Base-by-base conservation (phyloP, 2,888 invertebrate species). In the Diaphora mendica region DNA sequence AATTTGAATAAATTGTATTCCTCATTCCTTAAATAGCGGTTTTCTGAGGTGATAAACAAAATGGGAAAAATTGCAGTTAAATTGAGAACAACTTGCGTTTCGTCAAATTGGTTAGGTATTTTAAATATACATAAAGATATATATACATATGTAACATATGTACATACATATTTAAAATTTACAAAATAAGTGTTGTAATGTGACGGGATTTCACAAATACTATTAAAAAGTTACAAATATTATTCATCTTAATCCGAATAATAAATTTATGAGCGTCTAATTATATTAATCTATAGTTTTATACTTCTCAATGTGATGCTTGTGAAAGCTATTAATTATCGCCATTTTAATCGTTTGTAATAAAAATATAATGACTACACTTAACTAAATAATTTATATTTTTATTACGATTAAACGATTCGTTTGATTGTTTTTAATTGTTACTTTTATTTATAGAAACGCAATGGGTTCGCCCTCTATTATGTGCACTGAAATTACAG, bases 331-430 rank as follows among this genome's bases (percentile, higher is more conserved):
- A 64, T 70, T 70, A 39, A 64, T 64, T 64, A 23, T 23, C 44
- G 70, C 64, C 17, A 44, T 70, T 7, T 39, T 70, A 64, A 70
- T 70, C 26, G 70, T 35, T 70, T 44, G 30, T 35, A 55, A 69
- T 69, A 39, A 59, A 55, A 39, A 35, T 39, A 62, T 23, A 48
- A 59, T 59, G 23, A 39, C 35, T 35, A 11, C 33, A 64, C 23
- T 39, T 64, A 64, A 39, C 35, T 20, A 33, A 64, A 35, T 64
- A 64, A 9, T 35, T 39, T 23, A 33, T 35, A 64, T 64, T 64
- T 23, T 64, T 7, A 39, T 35, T 64, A n/a, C 23, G 8, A 23
- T 35, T 23, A 23, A 64, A 3, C 0, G 11, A 39, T 64, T 39
- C 13, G 20, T 64, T 23, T 30, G 30, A 59, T 59, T 33, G 64